Evolutionary conservation across 2,888 invertebrate genomes (phyloP), one percentile per base, ranked within the genome.

Genomic region (Agrotis puta): DNA sequence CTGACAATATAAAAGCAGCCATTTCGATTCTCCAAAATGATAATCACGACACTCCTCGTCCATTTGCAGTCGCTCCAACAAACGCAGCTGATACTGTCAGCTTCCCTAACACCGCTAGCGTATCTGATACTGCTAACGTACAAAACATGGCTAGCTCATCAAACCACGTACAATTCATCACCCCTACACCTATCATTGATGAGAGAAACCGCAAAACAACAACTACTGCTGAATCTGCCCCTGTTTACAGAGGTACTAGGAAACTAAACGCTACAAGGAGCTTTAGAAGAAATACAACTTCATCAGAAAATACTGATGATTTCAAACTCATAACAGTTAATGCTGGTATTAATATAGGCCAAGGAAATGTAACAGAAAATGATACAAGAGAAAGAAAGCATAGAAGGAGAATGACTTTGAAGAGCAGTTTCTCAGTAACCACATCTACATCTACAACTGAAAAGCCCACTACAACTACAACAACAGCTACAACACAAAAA

Each of bases 11-110:
- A 4, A 95, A 95, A 89, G 94, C 95, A 84, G 96, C 96, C 47
- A 95, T 96, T 74, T 88, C 94, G 7, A 94, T 95, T 47, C 84
- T 96, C 65, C 93, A 94, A 86, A 94, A 93, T 76, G 94, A 94
- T 86, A 94, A 94, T 76, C 94, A 94, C 83, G 90, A 95, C 63
- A 53, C 76, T 39, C 88, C 80, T 16, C 88, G 89, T 72, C 84
- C 87, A 43, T 33, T 47, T 33, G 62, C 80, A n/a, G 68, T 9
- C 11, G 72, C 72, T 27, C 83, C 87, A 75, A 53, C 77, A 20
- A 85, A 81, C 22, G 50, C 51, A 14, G n/a, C 33, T 56, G 58
- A 65, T 39, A 56, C 43, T 51, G 71, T 67, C 51, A 70, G 27
- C 14, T 73, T 73, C 53, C 68, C 73, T 16, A 66, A 70, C 33